Evolutionary conservation across 2,797 vertebrate species (phyloP).

Genomic region (Emydoidea blandingii): DNA sequence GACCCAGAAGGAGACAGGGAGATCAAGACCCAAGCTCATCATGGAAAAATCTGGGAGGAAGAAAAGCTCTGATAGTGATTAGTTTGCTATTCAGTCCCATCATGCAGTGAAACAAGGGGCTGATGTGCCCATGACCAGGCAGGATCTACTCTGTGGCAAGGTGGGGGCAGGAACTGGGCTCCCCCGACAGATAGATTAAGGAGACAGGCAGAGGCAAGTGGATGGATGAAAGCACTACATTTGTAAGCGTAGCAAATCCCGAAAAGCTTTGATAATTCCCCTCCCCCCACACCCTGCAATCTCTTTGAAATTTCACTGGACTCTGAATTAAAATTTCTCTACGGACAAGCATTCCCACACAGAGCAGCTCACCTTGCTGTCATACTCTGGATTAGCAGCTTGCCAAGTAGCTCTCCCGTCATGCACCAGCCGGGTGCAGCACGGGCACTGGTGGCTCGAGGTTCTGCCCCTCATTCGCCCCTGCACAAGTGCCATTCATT

Average conservation of each 20-base stretch:
- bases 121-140: rapidly evolving
- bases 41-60: not conserved
- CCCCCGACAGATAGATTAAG: not conserved
- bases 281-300: not conserved
- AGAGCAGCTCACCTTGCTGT: not conserved
- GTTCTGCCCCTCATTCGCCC: not conserved
- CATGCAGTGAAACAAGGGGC: not conserved
- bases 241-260: not conserved
- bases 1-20: not conserved
- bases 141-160: not conserved
- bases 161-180: not conserved
- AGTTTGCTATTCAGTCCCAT: not conserved
- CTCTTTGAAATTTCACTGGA: not conserved
- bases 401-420: not conserved
- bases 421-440: not conserved
- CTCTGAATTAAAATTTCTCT: not conserved
- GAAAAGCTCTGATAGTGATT: not conserved
- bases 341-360: not conserved
- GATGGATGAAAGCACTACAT: not conserved
- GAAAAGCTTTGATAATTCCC: not conserved
- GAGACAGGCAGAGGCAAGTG: not conserved
- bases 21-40: not conserved
- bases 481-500: not conserved
- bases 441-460: not conserved
- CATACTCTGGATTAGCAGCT: not conserved